A percentile compares a stretch with the other conserved stretches of the same genome.
phyloP scores from a whole-genome alignment of 1,140 invertebrate species.

The Drosophila ogumai region DNA sequence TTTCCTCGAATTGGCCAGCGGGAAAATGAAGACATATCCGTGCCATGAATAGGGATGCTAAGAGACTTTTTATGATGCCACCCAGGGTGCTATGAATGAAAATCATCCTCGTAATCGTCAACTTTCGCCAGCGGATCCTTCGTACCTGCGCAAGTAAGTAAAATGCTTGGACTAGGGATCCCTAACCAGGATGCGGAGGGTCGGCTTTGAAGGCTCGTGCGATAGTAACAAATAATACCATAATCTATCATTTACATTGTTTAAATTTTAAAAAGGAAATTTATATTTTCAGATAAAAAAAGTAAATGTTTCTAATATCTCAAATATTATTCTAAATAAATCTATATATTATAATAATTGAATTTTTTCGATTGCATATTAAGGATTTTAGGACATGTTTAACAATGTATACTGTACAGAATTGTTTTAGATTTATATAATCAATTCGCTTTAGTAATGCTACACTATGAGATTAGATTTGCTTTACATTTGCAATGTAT shows the following conservation, averaged over 20 bases:
- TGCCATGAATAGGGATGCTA: constrained; percentile 73
- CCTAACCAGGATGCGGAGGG: not conserved
- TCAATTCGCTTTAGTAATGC: not conserved
- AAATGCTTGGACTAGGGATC: constrained; percentile 1
- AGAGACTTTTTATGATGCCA: constrained; percentile 80
- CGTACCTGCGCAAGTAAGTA: constrained; percentile 47
- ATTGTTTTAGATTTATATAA: not conserved
- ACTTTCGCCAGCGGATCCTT: constrained; percentile 38
- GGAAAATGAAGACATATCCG: constrained; percentile 41
- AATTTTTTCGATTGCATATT: not conserved
- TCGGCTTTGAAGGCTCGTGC: constrained; percentile 13
- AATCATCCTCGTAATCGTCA: constrained; percentile 42
- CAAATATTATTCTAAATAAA: no score
- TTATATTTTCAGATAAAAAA: no score
- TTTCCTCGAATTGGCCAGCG: constrained; percentile 60
- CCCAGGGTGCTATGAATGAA: constrained; percentile 79
- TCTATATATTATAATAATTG: no score
- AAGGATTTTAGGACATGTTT: not conserved
- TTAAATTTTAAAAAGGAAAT: no score
- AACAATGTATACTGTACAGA: not conserved
- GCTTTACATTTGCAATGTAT: constrained; percentile 1
- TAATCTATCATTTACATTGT: constrained; percentile 29
- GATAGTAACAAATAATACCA: constrained; percentile 28
- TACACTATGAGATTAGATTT: constrained; percentile 17
- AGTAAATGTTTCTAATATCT: no score